Percentiles rank a stretch among this genome's conserved stretches.
phyloP scores from a whole-genome alignment of 2,888 invertebrate genomes.

The Epirrita christyi region DNA sequence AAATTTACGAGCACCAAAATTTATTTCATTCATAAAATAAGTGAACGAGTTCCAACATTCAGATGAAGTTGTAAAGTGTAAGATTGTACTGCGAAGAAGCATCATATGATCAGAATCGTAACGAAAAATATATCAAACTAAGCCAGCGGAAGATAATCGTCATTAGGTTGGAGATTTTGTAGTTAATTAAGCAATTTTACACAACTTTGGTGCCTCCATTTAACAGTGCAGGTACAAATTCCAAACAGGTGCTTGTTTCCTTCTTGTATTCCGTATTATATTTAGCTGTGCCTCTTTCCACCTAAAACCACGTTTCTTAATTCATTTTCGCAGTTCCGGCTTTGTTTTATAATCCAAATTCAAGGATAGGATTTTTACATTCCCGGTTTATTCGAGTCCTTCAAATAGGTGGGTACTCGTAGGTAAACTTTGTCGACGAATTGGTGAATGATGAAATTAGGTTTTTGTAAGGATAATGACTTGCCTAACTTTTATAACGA shows the following conservation, averaged over 20 bases:
- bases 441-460: conserved; percentile 1
- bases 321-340: no score
- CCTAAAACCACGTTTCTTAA: no score
- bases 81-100: conserved; percentile 12
- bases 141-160: no score
- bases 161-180: no score
- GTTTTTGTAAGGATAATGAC: conserved; percentile 6
- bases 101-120: not conserved
- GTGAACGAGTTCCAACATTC: conserved; percentile 13
- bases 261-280: no score
- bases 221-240: no score
- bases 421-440: not conserved
- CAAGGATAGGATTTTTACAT: conserved; percentile 11
- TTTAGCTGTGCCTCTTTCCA: no score
- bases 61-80: conserved; percentile 11
- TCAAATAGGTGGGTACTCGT: not conserved
- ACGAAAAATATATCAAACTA: no score
- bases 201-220: not conserved
- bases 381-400: conserved; percentile 17
- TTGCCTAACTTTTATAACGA: not conserved
- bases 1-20: conserved; percentile 16
- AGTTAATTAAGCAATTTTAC: not conserved
- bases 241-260: no score
- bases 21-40: conserved; percentile 28
- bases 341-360: conserved; percentile 2